Conservation (phyloP, 2,797 vertebrate species). For the Rhadinocentrus ornatus region DNA sequence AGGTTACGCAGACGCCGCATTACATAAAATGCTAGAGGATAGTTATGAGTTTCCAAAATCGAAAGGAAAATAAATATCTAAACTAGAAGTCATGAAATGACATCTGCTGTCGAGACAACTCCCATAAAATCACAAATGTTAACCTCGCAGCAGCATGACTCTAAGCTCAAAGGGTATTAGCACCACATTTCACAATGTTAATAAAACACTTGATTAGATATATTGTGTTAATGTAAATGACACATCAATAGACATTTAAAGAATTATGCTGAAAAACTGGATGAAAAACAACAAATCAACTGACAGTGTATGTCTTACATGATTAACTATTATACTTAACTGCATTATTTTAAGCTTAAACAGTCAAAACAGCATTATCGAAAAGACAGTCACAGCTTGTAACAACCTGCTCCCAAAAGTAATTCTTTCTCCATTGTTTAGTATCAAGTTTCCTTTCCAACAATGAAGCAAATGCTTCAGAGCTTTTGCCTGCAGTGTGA, state of each 20-base stretch:
- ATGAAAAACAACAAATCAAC: not conserved
- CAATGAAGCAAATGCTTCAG: slow-evolving; percentile 21
- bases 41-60: too few relatives aligned
- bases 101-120: too few relatives aligned
- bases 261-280: not conserved
- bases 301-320: slow-evolving; percentile 9
- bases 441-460: slow-evolving; percentile 43
- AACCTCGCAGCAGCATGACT: too few relatives aligned
- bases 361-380: slow-evolving; percentile 13
- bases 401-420: not conserved
- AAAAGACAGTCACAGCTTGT: slow-evolving; percentile 25
- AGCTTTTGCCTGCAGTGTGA: slow-evolving; percentile 18
- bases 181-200: too few relatives aligned
- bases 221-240: not conserved
- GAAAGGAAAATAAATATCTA: too few relatives aligned
- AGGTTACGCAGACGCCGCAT: too few relatives aligned
- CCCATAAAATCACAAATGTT: too few relatives aligned
- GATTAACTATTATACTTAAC: slow-evolving; percentile 3
- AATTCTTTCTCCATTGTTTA: slow-evolving; percentile 32
- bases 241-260: not conserved
- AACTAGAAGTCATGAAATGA: too few relatives aligned
- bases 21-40: too few relatives aligned
- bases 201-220: not conserved
- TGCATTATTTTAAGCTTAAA: slow-evolving; percentile 1
- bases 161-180: too few relatives aligned